A percentile compares a stretch with the other conserved stretches of the same genome.
Conservation (phyloP, 2,113 vertebrate genomes). For the Garra rufa region DNA sequence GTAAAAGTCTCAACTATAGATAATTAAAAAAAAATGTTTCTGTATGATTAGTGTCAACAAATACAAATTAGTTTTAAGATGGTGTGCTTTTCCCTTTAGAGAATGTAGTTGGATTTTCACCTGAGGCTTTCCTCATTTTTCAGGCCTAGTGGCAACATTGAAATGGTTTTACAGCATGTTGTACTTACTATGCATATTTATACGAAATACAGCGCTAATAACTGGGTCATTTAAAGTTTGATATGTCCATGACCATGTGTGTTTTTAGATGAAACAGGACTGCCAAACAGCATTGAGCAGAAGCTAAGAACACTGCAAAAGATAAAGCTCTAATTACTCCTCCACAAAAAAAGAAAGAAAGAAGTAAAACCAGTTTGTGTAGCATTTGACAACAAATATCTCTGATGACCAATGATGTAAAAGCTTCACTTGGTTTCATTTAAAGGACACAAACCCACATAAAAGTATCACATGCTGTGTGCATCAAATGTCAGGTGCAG, state of each 20-base stretch:
- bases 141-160: neutral
- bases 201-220: neutral
- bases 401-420: too few species aligned
- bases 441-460: too few species aligned
- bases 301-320: too few species aligned
- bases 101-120: neutral
- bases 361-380: too few species aligned
- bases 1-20: neutral
- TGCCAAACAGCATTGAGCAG: neutral
- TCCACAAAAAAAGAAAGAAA: too few species aligned
- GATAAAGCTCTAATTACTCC: too few species aligned
- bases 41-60: neutral
- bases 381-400: too few species aligned
- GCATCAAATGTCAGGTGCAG: too few species aligned
- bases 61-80: neutral
- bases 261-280: slow-evolving; percentile 20
- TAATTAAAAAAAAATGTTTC: neutral
- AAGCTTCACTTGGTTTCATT: too few species aligned
- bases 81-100: neutral
- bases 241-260: neutral
- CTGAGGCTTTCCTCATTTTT: neutral
- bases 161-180: neutral
- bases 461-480: too few species aligned
- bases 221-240: fast-evolving
- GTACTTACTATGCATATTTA: neutral